phyloP scores from a whole-genome alignment of 1,140 invertebrate genomes.

The Pachyrhynchus sulphureomaculatus region DNA sequence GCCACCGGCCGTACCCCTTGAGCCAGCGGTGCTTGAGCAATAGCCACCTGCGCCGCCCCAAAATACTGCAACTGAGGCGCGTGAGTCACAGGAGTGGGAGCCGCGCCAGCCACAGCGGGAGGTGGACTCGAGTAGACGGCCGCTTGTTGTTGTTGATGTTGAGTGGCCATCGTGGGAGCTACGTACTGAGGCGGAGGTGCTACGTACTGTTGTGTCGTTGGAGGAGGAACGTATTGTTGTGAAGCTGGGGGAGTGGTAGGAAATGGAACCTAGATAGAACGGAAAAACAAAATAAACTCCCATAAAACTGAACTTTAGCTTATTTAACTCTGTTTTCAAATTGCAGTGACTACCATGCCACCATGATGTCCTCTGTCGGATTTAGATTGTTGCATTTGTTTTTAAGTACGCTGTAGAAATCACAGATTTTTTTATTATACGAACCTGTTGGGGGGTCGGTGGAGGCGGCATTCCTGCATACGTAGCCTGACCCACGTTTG shows the following conservation, averaged over 20 bases:
- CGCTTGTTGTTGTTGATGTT: slow-evolving; percentile 17
- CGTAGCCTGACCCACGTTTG: slow-evolving; percentile 26
- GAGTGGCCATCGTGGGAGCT: slow-evolving; percentile 10
- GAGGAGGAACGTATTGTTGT: slow-evolving; percentile 38
- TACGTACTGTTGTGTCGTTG: slow-evolving; percentile 40
- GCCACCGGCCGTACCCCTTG: slow-evolving; percentile 37
- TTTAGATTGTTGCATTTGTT: background rate
- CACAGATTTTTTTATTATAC: background rate
- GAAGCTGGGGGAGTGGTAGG: slow-evolving; percentile 31
- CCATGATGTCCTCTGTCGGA: background rate
- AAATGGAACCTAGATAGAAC: slow-evolving; percentile 11
- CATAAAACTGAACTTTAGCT: no score
- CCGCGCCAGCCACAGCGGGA: slow-evolving; percentile 15
- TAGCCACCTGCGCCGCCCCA: slow-evolving; percentile 42
- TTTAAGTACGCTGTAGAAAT: no score
- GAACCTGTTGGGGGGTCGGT: slow-evolving; percentile 7
- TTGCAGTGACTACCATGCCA: background rate
- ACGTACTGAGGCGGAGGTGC: slow-evolving; percentile 32
- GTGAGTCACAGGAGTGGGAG: slow-evolving; percentile 29
- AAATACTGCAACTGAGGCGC: slow-evolving; percentile 46
- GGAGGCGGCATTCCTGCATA: slow-evolving; percentile 43
- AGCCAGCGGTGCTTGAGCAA: slow-evolving; percentile 40
- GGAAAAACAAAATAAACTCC: background rate
- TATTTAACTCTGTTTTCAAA: no score
- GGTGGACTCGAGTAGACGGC: slow-evolving; percentile 28